Evolutionary conservation across 2,113 vertebrate species (phyloP), one percentile per base, ranked within the genome.

Genomic region (Plotosus lineatus): DNA sequence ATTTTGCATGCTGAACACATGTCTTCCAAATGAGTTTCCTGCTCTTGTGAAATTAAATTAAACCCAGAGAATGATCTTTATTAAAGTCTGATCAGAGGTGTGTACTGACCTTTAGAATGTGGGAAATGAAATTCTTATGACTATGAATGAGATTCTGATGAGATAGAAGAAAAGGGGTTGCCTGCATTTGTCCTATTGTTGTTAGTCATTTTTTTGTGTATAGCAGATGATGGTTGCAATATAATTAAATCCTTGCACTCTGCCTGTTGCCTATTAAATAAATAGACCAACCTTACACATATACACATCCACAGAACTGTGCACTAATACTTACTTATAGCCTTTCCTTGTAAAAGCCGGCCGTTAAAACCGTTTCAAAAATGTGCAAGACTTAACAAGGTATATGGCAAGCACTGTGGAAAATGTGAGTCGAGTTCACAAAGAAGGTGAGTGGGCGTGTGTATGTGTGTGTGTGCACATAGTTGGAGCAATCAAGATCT

Each of bases 21-120:
- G 82, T 84, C 87, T 87, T 83, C 82, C 83, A 84, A 86, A 83
- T 88, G 88, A 90, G 85, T 89, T 91, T 88, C 85, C 88, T 89
- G 89, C 90, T 90, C 88, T 86, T 88, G 83, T 85, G 85, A 89
- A 92, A 94, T 93, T 88, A 92, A 93, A 93, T 91, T 91, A 92
- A 93, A 92, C 60, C 86, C 87, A 82, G 90, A 91, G 88, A 92
- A 92, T 91, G 89, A 89, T 91, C 89, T 94, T 91, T 92, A 93
- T 93, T 93, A 92, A 92, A 92, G 91, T 91, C 89, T 88, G 91
- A 93, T 92, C 91, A 91, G 91, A 92, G 90, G 89, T 93, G 91
- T 89, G 89, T 89, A 84, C 86, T 94, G 91, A 93, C 93, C 90
- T 93, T 94, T 93, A 89, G 89, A 91, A 90, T 91, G 89, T 88